Evolutionary conservation across 2,888 invertebrate genomes (phyloP).

Genomic region (Tetragonisca angustula): DNA sequence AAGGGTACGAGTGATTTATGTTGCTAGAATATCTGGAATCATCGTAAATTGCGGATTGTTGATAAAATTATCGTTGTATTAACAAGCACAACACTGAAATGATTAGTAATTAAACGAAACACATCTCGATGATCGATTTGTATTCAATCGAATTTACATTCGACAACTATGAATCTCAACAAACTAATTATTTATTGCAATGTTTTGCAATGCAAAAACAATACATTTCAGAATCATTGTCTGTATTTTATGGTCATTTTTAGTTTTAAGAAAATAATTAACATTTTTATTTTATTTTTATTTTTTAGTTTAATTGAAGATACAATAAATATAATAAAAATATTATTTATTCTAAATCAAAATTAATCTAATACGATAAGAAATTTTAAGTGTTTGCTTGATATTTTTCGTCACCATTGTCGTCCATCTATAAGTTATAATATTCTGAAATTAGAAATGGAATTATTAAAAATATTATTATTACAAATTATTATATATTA

Average conservation of each 20-base stretch:
- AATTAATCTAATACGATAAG: too few relatives aligned
- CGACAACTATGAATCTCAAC: neutral
- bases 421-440: too few relatives aligned
- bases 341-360: too few relatives aligned
- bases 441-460: too few relatives aligned
- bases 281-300: neutral
- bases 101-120: neutral
- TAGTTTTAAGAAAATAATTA: neutral
- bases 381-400: too few relatives aligned
- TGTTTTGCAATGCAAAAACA: neutral
- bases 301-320: neutral
- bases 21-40: neutral
- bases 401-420: too few relatives aligned
- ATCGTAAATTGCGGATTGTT: conserved; percentile 8
- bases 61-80: neutral
- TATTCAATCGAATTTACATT: neutral
- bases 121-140: neutral
- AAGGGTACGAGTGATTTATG: neutral
- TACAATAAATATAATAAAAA: too few relatives aligned
- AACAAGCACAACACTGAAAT: neutral
- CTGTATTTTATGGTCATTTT: neutral
- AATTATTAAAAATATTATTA: too few relatives aligned
- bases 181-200: neutral
- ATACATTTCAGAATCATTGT: too few relatives aligned
- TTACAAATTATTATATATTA: too few relatives aligned